Evolutionary conservation across 2,113 vertebrate species (phyloP), one percentile per base, ranked within the genome.

Genomic region (Labrus mixtus): DNA sequence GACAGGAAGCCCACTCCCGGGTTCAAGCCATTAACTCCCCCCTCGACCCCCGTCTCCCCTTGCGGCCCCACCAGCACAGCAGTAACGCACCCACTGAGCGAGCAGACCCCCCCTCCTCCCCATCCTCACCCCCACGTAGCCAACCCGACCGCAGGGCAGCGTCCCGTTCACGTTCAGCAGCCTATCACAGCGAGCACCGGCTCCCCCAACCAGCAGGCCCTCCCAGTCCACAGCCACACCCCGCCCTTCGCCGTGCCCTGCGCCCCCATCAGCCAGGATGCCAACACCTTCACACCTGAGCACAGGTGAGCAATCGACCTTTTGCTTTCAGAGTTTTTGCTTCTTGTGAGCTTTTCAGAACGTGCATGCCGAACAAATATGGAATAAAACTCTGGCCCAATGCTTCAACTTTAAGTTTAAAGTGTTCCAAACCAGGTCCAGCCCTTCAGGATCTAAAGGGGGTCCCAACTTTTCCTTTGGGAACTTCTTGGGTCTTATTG

Each of bases 21-120:
- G 93, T 97, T 97, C 93, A 98, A 98, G 96, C 96, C 97, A 95
- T 95, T 97, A 94, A 97, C 96, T 50, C 96, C 97, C 3, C 96
- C 97, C 3, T 90, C 96, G 60, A 96, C 97, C 0, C 97, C 97
- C 0, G 92, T 94, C 58, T 98, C 97, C 3, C 96, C 97, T 6
- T 60, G 93, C 55, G 25, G 90, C 90, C 90, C 83, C 73, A 77
- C 45, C 84, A 88, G 77, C 77, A 68, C 89, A 4, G 83, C 87
- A 16, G 80, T 73, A 50, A 61, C 92, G 1, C 87, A 69, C 68
- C 79, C 91, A 2, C 76, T 91, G 73, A 79, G 87, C 0, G 85
- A 89, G 58, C 92, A 84, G 72, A 91, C 65, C 61, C 93, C 94
- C 5, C 82, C 95, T 16, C 84, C 89, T 15, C 43, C 43, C 1